Percentiles rank a stretch among this genome's conserved stretches.
These are phyloP conservation scores for Xylophagus ater DNA, from an alignment of 2,888 invertebrate species.

Conservation along the genomic window DNA sequence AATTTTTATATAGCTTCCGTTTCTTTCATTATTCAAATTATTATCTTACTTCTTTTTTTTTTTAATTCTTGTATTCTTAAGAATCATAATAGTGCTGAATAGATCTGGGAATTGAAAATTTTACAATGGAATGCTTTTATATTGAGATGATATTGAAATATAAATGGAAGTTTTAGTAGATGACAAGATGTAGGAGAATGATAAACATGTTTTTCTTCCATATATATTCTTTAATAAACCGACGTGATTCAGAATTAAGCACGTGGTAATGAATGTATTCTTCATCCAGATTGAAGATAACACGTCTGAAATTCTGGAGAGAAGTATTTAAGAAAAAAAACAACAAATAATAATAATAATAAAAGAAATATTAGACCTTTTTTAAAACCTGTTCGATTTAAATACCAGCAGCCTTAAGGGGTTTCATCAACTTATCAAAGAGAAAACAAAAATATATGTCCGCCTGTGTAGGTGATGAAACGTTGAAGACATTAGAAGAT, in stretches of 20 bases:
- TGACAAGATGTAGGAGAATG: neutral
- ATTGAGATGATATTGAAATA: neutral
- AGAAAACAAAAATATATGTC: too few species aligned
- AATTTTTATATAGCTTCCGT: conserved; percentile 2
- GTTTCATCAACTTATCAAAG: too few species aligned
- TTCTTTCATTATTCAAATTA: neutral
- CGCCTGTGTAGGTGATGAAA: too few species aligned
- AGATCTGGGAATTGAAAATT: neutral
- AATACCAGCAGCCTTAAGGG: too few species aligned
- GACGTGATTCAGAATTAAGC: neutral
- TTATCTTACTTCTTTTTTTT: neutral
- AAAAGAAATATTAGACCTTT: too few species aligned
- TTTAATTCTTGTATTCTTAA: neutral
- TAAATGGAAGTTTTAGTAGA: neutral
- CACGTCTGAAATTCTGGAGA: too few species aligned
- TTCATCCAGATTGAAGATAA: too few species aligned
- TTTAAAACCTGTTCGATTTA: too few species aligned
- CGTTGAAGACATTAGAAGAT: too few species aligned
- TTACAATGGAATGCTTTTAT: neutral
- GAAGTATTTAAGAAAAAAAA: too few species aligned
- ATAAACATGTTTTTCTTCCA: neutral
- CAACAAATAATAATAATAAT: too few species aligned
- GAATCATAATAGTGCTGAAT: neutral
- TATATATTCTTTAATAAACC: neutral
- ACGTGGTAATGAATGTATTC: too few species aligned